phyloP scores from a whole-genome alignment of 1,140 invertebrate genomes.

The Pomacea maculata region DNA sequence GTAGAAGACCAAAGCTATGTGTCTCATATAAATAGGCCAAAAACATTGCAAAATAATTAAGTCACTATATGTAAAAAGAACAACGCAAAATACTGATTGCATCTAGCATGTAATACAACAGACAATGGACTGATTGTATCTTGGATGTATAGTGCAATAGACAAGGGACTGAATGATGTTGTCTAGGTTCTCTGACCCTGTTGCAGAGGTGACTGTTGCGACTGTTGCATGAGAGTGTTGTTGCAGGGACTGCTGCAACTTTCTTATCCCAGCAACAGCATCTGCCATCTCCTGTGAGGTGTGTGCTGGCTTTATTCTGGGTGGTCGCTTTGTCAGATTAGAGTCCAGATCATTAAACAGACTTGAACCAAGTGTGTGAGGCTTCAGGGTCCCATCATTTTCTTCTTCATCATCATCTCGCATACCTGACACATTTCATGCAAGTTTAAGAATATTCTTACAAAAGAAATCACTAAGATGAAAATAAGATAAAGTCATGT shows the following conservation, averaged over 20 bases:
- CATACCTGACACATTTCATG: conserved; percentile 35
- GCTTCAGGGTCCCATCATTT: conserved; percentile 12
- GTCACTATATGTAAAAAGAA: no score
- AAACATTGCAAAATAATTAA: no score
- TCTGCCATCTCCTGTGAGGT: conserved; percentile 44
- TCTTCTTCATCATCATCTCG: conserved; percentile 38
- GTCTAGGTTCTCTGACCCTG: conserved; percentile 36
- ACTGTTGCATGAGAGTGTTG: conserved; percentile 42
- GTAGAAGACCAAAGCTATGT: no score
- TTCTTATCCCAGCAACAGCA: conserved; percentile 50
- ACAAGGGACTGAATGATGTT: neutral
- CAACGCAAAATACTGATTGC: no score
- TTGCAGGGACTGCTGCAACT: conserved; percentile 48
- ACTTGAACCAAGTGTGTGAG: conserved; percentile 16
- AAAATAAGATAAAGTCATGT: no score
- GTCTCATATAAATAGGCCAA: no score
- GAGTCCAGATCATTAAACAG: conserved; percentile 41
- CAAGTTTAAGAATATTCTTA: neutral
- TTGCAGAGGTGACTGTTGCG: conserved; percentile 47
- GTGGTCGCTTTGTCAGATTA: conserved; percentile 15
- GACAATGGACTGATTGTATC: no score
- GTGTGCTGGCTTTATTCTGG: conserved; percentile 44
- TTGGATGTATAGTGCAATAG: neutral
- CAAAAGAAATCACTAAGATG: neutral
- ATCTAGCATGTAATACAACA: no score